A percentile compares a stretch with the other conserved stretches of the same genome.
These are phyloP conservation scores for Leptopilina boulardi DNA, from an alignment of 1,140 invertebrate species.

Conservation along the genomic window DNA sequence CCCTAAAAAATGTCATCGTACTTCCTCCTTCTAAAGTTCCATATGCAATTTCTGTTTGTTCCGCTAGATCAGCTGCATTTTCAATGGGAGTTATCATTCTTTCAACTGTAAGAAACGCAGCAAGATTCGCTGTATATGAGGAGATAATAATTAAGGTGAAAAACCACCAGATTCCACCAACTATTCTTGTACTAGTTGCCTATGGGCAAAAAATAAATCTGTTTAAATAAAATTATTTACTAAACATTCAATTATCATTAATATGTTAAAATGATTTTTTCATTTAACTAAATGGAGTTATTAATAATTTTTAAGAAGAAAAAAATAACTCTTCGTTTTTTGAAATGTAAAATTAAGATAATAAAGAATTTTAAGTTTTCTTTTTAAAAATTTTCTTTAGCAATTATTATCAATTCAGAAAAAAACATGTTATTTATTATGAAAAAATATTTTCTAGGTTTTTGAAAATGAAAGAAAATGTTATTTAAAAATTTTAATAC, in stretches of 20 bases:
- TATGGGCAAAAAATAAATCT: slow-evolving; percentile 68
- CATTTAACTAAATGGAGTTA: no score
- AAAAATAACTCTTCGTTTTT: no score
- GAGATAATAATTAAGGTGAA: slow-evolving; percentile 99
- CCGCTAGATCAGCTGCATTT: slow-evolving; percentile 94
- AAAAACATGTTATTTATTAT: no score
- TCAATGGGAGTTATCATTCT: slow-evolving; percentile 98
- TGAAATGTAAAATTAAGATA: no score
- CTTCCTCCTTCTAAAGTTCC: slow-evolving; percentile 94
- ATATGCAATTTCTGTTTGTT: slow-evolving; percentile 95
- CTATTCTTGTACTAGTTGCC: slow-evolving; percentile 95
- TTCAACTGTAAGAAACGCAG: slow-evolving; percentile 97
- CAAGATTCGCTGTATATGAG: slow-evolving; percentile 97
- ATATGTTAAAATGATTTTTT: no score
- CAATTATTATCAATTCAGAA: no score
- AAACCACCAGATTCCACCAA: slow-evolving; percentile 99
- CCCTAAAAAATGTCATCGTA: slow-evolving; percentile 98
- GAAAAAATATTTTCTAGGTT: no score
- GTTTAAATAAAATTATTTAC: slow-evolving; percentile 1
- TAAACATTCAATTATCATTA: no score
- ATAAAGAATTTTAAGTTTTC: no score
- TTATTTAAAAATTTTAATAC: not conserved
- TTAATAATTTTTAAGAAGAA: no score
- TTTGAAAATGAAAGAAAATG: no score
- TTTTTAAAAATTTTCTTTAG: no score